phyloP scores from a whole-genome alignment of 2,888 invertebrate species.

The Callosobruchus maculatus region DNA sequence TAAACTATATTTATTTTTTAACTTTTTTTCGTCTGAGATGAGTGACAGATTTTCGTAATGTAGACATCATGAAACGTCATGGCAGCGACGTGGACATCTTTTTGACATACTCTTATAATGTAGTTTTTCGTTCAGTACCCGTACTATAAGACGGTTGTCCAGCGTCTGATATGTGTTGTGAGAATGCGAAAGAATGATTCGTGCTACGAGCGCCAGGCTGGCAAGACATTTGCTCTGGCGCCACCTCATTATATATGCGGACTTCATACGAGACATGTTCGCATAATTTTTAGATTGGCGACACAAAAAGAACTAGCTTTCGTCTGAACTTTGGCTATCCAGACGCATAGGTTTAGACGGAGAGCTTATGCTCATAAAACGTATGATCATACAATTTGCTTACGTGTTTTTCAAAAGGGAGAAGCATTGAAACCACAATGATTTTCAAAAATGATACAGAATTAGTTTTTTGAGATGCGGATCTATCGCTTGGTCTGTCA shows the following conservation, averaged over 20 bases:
- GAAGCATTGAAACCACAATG: too few species aligned
- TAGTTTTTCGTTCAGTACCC: background rate
- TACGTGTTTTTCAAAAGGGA: too few species aligned
- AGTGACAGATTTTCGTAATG: too few species aligned
- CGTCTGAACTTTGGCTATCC: background rate
- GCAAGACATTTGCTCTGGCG: constrained; percentile 27
- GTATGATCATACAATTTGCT: too few species aligned
- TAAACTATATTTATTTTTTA: too few species aligned
- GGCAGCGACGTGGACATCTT: too few species aligned
- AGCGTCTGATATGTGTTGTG: background rate
- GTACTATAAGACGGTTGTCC: background rate
- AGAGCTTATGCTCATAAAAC: too few species aligned
- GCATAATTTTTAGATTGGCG: background rate
- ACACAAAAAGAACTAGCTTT: background rate
- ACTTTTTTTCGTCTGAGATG: too few species aligned
- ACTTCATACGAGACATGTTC: constrained; percentile 28
- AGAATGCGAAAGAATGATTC: background rate
- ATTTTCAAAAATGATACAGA: too few species aligned
- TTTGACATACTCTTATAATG: background rate
- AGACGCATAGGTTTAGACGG: background rate
- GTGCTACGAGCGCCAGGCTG: background rate
- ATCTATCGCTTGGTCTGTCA: too few species aligned
- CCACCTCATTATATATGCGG: constrained; percentile 35
- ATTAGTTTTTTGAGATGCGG: too few species aligned
- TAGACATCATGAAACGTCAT: too few species aligned